phyloP scores from a whole-genome alignment of 1,140 invertebrate species.

The Piezodorus guildinii region DNA sequence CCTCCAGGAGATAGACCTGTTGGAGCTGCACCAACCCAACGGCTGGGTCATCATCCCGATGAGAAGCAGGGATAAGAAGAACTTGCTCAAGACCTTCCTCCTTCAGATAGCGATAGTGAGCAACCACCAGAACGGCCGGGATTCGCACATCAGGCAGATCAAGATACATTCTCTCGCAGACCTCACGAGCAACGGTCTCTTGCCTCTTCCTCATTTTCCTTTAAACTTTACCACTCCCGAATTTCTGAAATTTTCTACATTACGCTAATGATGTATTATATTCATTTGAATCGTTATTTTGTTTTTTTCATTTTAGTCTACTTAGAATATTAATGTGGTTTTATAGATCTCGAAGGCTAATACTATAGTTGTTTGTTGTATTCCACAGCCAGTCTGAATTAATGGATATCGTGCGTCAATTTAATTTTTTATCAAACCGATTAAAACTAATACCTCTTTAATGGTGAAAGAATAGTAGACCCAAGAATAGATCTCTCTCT shows the following conservation, averaged over 20 bases:
- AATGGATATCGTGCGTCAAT: too few relatives aligned
- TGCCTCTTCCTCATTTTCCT: slow-evolving; percentile 40
- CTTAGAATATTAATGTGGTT: too few relatives aligned
- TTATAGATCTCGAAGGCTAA: too few relatives aligned
- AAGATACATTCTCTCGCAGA: slow-evolving; percentile 66
- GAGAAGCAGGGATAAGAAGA: slow-evolving; percentile 70
- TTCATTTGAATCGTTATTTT: too few relatives aligned
- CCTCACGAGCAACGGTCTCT: slow-evolving; percentile 56
- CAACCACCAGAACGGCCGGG: slow-evolving; percentile 98
- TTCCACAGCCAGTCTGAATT: too few relatives aligned
- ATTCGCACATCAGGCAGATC: slow-evolving; percentile 95
- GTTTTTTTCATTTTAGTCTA: too few relatives aligned
- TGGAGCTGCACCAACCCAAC: slow-evolving; percentile 88
- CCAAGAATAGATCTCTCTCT: too few relatives aligned
- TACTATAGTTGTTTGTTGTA: too few relatives aligned
- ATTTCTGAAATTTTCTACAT: slow-evolving; percentile 52
- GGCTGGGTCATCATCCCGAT: slow-evolving; percentile 92
- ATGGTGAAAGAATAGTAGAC: too few relatives aligned
- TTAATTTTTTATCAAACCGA: too few relatives aligned
- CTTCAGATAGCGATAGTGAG: slow-evolving; percentile 83
- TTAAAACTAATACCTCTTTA: too few relatives aligned
- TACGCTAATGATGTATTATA: slow-evolving; percentile 20
- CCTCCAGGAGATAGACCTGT: slow-evolving; percentile 88
- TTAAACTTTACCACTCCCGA: slow-evolving; percentile 69
- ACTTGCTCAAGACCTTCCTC: slow-evolving; percentile 82